These are phyloP conservation scores for Sarcophaga rosellei DNA, from an alignment of 2,888 invertebrate genomes.

Conservation along the genomic window DNA sequence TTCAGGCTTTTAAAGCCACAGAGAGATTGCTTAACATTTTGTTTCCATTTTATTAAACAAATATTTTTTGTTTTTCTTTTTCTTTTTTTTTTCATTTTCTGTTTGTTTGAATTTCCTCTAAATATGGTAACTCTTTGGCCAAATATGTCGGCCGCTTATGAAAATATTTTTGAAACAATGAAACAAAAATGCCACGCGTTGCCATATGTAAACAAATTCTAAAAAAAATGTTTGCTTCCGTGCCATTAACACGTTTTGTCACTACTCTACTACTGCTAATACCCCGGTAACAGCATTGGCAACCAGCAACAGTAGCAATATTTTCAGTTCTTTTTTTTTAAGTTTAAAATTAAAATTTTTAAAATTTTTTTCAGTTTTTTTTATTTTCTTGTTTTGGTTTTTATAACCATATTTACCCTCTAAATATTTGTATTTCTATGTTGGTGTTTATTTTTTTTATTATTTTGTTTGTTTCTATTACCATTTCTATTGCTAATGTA, in stretches of 20 bases:
- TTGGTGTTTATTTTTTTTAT: no score
- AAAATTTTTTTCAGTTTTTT: background rate
- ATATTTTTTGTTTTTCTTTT: slow-evolving; percentile 1
- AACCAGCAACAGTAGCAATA: background rate
- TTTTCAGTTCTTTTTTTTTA: background rate
- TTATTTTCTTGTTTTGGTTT: background rate
- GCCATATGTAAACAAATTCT: slow-evolving; percentile 59
- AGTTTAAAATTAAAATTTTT: background rate
- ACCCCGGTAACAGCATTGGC: background rate
- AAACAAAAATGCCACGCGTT: slow-evolving; percentile 60
- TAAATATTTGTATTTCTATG: no score
- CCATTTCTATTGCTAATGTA: background rate
- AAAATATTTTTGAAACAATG: slow-evolving; percentile 17
- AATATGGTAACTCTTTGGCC: slow-evolving; percentile 60
- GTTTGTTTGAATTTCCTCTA: slow-evolving; percentile 17
- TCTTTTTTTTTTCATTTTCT: background rate
- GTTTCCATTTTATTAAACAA: slow-evolving; percentile 34
- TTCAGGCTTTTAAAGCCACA: slow-evolving; percentile 21
- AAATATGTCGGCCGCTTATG: slow-evolving; percentile 36
- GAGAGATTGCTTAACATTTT: slow-evolving; percentile 28
- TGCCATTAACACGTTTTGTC: slow-evolving; percentile 64
- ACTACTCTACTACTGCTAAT: background rate
- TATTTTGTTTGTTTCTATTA: background rate
- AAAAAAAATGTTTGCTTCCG: slow-evolving; percentile 54
- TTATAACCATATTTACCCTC: no score